These are phyloP conservation scores for Stegodyphus mimosarum DNA, from an alignment of 1,140 invertebrate genomes.

Conservation along the genomic window DNA sequence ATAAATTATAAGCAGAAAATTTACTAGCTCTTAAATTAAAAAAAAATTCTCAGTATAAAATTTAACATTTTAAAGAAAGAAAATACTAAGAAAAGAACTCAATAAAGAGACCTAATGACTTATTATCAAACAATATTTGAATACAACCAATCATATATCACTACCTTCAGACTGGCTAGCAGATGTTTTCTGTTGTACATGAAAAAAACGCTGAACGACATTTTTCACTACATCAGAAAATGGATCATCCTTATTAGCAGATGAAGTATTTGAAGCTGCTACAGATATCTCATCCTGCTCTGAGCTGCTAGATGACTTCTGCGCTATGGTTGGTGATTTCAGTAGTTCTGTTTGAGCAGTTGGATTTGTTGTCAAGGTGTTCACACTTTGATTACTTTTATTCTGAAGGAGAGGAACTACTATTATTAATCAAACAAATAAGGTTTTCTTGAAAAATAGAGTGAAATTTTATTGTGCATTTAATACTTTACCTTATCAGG, in stretches of 20 bases:
- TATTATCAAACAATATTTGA: no score
- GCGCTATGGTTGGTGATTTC: constrained; percentile 37
- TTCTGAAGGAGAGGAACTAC: constrained; percentile 2
- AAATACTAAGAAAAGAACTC: no score
- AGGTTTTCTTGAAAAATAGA: background rate
- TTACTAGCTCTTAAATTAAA: no score
- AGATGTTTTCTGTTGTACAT: constrained; percentile 41
- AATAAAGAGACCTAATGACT: no score
- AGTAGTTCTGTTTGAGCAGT: constrained; percentile 31
- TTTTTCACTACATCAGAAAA: constrained; percentile 53
- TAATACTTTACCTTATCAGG: constrained; percentile 41
- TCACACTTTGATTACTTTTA: constrained; percentile 15
- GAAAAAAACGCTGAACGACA: constrained; percentile 45
- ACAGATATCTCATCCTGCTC: constrained; percentile 2
- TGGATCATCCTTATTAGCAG: constrained; percentile 38
- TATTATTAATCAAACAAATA: background rate
- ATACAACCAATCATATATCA: background rate
- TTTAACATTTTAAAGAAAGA: no score
- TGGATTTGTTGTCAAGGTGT: constrained; percentile 29
- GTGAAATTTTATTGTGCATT: background rate
- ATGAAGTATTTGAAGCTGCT: background rate
- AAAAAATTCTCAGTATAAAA: no score
- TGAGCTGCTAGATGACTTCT: constrained; percentile 4
- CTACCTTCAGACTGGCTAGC: constrained; percentile 9
- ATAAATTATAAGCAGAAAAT: no score